These are phyloP conservation scores for Prosapia bicincta DNA, from an alignment of 2,888 invertebrate species.

Conservation along the genomic window DNA sequence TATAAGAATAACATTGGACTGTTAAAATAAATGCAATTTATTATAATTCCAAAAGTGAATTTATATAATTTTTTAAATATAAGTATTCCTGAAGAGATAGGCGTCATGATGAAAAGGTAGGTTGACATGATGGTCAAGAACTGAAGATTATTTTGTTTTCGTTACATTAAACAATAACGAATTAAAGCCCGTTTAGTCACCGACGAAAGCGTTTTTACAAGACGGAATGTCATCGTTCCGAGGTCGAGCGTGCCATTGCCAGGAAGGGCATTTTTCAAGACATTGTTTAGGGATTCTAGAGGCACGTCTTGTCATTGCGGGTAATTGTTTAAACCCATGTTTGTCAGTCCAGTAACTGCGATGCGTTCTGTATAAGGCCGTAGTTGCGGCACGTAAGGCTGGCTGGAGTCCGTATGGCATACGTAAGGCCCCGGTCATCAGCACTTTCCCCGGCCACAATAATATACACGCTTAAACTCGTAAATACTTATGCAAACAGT, in stretches of 20 bases:
- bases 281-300: not conserved
- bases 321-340: not conserved
- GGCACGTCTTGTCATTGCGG: not conserved
- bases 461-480: not conserved
- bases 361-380: not conserved
- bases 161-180: no score
- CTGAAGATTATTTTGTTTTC: no score
- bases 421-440: not conserved
- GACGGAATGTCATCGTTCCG: not conserved
- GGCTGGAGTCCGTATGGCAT: not conserved
- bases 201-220: no score
- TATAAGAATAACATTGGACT: no score
- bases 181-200: no score
- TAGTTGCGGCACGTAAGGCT: not conserved
- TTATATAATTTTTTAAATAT: no score
- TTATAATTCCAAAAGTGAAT: no score
- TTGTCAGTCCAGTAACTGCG: not conserved
- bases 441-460: not conserved
- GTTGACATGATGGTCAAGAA: no score
- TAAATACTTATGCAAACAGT: not conserved
- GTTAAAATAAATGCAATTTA: no score
- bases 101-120: no score
- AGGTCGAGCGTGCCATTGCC: not conserved
- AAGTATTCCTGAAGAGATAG: no score
- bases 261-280: slow-evolving; percentile 2